These are phyloP conservation scores for Rhea americana DNA, from an alignment of 2,113 vertebrate genomes.

Conservation along the genomic window DNA sequence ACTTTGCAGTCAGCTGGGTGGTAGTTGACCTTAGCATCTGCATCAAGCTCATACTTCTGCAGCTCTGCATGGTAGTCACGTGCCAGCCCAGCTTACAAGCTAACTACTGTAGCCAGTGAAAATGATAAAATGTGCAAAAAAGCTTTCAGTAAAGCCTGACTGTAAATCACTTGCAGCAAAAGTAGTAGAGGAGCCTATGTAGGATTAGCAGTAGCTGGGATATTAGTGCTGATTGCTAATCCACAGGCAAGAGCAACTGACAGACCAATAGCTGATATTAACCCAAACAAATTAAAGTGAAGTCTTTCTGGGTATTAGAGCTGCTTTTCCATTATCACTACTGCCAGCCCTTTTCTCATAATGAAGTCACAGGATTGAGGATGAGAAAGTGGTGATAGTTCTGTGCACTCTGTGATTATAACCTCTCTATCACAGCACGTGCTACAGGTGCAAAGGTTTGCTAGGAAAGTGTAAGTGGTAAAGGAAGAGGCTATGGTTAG, in stretches of 20 bases:
- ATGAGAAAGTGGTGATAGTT: background rate
- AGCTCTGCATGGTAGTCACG: background rate
- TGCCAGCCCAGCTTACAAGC: background rate
- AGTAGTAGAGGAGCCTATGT: background rate
- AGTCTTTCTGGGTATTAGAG: background rate
- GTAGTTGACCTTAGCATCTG: background rate
- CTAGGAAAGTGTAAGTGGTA: background rate
- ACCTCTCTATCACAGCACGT: background rate
- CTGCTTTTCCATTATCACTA: background rate
- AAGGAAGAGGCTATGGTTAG: background rate
- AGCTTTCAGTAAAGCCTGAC: background rate
- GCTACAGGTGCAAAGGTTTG: background rate
- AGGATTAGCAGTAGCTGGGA: background rate
- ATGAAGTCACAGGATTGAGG: background rate
- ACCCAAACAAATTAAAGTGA: background rate
- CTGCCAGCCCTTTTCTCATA: background rate
- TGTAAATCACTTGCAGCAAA: background rate
- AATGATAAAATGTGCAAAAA: background rate
- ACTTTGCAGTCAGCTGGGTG: background rate
- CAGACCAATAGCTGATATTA: background rate
- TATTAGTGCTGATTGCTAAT: background rate
- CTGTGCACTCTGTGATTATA: background rate
- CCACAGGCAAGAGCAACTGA: background rate
- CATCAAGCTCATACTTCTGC: background rate
- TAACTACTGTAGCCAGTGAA: background rate